Conservation (phyloP, 2,113 vertebrate genomes). For the Asarcornis scutulata region DNA sequence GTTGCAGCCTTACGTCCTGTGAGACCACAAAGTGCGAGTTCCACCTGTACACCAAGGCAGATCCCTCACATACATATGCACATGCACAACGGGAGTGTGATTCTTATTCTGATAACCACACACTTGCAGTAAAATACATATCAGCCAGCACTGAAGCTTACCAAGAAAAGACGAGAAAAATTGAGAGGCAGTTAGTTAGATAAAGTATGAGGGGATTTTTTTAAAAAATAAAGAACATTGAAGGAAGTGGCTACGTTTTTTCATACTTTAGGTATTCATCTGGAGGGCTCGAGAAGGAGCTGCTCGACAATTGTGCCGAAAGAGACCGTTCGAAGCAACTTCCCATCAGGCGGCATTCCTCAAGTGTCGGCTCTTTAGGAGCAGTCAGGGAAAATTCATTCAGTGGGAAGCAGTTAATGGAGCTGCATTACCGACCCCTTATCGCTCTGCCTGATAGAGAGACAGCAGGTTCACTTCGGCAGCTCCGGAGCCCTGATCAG, state of each 20-base stretch:
- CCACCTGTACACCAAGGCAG: background rate
- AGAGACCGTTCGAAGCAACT: constrained; percentile 15
- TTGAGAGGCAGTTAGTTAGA: constrained; percentile 68
- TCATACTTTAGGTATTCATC: constrained; percentile 33
- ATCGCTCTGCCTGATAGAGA: constrained; percentile 65
- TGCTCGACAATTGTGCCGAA: background rate
- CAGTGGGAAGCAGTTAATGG: constrained; percentile 68
- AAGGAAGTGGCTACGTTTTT: constrained; percentile 67
- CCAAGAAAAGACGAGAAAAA: constrained; percentile 58
- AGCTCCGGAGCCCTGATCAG: constrained; percentile 71
- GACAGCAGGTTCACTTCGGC: constrained; percentile 70
- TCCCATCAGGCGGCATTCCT: constrained; percentile 58
- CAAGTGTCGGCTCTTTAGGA: constrained; percentile 55
- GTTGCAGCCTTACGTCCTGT: background rate
- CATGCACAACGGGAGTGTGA: background rate
- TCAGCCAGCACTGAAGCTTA: constrained; percentile 62
- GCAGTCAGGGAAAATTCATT: constrained; percentile 65
- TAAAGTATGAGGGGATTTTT: constrained; percentile 33
- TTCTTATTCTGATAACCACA: constrained; percentile 33
- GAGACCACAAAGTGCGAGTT: background rate
- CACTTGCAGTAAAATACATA: background rate
- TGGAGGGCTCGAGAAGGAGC: constrained; percentile 37
- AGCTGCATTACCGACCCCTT: constrained; percentile 58
- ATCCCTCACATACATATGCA: background rate
- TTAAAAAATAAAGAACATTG: background rate